phyloP scores from a whole-genome alignment of 2,113 vertebrate species.

The Sisor rabdophorus region DNA sequence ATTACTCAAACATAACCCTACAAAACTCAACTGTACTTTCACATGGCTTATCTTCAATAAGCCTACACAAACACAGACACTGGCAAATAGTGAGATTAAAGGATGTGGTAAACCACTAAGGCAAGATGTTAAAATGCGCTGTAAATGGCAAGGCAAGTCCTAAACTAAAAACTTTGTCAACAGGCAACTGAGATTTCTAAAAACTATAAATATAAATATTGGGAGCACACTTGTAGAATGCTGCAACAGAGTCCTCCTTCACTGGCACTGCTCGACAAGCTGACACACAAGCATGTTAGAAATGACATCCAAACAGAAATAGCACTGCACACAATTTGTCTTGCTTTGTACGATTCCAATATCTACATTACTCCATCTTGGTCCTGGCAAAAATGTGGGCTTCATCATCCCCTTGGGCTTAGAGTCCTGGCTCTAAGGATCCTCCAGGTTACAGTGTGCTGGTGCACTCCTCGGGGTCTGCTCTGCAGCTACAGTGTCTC shows the following conservation, averaged over 20 bases:
- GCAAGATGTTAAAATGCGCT: background rate
- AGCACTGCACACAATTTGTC: conserved; percentile 20
- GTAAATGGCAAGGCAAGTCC: background rate
- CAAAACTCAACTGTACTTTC: background rate
- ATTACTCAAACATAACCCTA: conserved; percentile 5
- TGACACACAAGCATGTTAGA: conserved; percentile 35
- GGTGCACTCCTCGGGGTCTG: conserved; percentile 31
- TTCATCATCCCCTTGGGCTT: conserved; percentile 33
- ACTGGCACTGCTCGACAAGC: conserved; percentile 19
- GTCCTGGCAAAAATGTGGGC: conserved; percentile 14
- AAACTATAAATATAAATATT: conserved; percentile 25
- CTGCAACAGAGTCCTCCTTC: background rate
- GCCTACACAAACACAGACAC: background rate
- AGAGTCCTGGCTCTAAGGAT: conserved; percentile 27
- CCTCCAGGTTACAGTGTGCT: conserved; percentile 23
- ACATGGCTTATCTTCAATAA: background rate
- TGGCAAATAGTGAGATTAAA: background rate
- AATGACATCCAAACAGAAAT: conserved; percentile 40
- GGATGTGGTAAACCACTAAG: conserved; percentile 13
- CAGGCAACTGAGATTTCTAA: conserved; percentile 6
- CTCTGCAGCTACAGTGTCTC: conserved; percentile 34
- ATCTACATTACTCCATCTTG: conserved; percentile 1
- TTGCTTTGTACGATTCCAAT: conserved; percentile 18
- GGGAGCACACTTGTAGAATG: conserved; percentile 10
- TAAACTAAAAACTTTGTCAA: no score